Evolutionary conservation across 2,888 invertebrate genomes (phyloP), one percentile per base, ranked within the genome.

Genomic region (Drosophila leonis): DNA sequence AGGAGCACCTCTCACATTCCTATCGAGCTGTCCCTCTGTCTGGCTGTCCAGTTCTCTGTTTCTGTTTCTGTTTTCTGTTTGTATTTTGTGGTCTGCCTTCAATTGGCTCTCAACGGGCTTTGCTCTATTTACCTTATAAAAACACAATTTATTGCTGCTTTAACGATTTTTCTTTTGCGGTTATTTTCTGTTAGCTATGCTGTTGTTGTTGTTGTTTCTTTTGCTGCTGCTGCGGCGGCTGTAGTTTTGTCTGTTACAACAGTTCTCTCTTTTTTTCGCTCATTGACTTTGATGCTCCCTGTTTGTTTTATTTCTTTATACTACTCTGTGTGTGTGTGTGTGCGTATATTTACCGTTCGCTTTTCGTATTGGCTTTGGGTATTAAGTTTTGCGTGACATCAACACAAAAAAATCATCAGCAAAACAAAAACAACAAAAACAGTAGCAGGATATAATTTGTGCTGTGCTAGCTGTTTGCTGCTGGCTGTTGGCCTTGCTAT

Each of bases 71-170:
- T 29, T 64, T 75, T 66, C 65, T 71, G 64, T 70, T 67, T 75
- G 71, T 76, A 44, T 62, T 84, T 82, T 79, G 88, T 72, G 88
- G 88, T 74, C 55, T 72, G 80, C 75, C 73, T 75, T 64, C 88
- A 85, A 88, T 83, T 88, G 88, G 85, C 88, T 80, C 80, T 87
- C 88, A 77, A 61, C 76, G 88, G 85, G 72, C 75, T 88, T 81
- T 86, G 89, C 84, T 88, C 87, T 83, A 88, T 88, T 86, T 86
- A 88, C 86, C 89, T 88, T 88, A 88, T 83, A 86, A 88, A 85
- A 85, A 88, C 84, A 86, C 76, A 88, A 86, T 86, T 83, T 86
- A 88, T 88, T 84, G 87, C 84, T 82, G 78, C 78, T 70, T 78
- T 76, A 80, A 81, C 87, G 81, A 78, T 88, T 88, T 83, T 76